Conservation (phyloP, 2,113 vertebrate genomes). For the Rhadina sibilatrix region DNA sequence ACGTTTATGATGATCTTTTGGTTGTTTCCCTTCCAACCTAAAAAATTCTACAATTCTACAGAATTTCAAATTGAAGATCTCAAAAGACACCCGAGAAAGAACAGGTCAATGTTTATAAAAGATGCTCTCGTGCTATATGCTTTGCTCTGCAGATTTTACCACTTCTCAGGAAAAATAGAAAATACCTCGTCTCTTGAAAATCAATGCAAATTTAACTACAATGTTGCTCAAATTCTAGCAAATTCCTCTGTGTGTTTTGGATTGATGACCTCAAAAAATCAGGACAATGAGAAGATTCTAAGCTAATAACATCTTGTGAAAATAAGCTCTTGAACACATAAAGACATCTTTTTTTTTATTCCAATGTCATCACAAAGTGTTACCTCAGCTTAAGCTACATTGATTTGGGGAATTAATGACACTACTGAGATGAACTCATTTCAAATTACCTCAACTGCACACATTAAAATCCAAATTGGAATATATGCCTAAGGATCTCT, state of each 20-base stretch:
- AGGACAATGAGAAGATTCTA: not conserved
- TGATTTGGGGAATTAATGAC: slow-evolving; percentile 13
- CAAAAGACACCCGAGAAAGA: not conserved
- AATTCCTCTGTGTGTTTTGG: not conserved
- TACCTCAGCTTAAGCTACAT: slow-evolving; percentile 7
- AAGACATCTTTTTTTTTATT: not conserved
- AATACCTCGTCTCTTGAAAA: not conserved
- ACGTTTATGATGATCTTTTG: not conserved
- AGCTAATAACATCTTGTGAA: not conserved
- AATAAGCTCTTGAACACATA: not conserved
- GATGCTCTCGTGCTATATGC: not conserved
- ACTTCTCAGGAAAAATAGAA: not conserved
- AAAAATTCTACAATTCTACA: not conserved
- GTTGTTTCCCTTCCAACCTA: not conserved
- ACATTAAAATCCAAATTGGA: slow-evolving; percentile 4
- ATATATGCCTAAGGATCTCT: not conserved
- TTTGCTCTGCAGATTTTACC: not conserved
- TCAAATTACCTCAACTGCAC: not conserved
- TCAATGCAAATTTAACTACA: not conserved
- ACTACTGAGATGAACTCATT: not conserved
- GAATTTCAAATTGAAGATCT: not conserved
- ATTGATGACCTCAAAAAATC: not conserved
- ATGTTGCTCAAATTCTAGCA: not conserved
- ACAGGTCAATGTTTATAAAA: not conserved
- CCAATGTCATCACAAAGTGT: not conserved